A percentile compares a stretch with the other conserved stretches of the same genome.
Evolutionary conservation across 1,140 invertebrate genomes (phyloP).

Genomic region (Tetramorium simillimum): DNA sequence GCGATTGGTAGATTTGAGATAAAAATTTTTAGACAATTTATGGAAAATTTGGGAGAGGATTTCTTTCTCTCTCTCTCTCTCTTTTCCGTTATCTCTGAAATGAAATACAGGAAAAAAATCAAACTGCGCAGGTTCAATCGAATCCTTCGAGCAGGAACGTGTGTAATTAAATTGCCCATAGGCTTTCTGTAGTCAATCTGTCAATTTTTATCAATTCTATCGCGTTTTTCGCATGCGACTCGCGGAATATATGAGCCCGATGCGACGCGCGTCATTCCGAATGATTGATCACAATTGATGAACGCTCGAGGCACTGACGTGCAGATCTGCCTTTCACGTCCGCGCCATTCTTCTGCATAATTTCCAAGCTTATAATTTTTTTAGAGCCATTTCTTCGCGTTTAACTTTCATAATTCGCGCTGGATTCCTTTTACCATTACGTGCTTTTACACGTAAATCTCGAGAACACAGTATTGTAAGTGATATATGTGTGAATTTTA

Average conservation of each 20-base stretch:
- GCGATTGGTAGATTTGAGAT: neutral
- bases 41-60: neutral
- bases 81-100: neutral
- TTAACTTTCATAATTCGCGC: neutral
- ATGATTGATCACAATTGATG: slow-evolving; percentile 35
- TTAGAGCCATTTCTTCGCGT: neutral
- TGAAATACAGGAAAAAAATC: neutral
- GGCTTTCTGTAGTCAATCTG: slow-evolving; percentile 25
- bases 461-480: neutral
- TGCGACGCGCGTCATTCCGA: slow-evolving; percentile 24
- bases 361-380: neutral
- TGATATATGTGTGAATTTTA: neutral
- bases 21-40: neutral
- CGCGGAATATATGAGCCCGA: neutral
- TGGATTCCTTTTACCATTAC: neutral
- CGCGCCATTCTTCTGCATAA: neutral
- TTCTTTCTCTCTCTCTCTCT: neutral
- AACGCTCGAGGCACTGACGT: neutral
- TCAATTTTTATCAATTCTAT: neutral
- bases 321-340: too few relatives aligned
- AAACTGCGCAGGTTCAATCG: neutral
- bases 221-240: neutral
- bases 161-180: slow-evolving; percentile 32
- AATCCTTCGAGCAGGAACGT: neutral
- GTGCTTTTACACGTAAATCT: neutral